These are phyloP conservation scores for Pseudorhombus dupliciocellatus DNA, from an alignment of 2,113 vertebrate genomes.

Conservation along the genomic window DNA sequence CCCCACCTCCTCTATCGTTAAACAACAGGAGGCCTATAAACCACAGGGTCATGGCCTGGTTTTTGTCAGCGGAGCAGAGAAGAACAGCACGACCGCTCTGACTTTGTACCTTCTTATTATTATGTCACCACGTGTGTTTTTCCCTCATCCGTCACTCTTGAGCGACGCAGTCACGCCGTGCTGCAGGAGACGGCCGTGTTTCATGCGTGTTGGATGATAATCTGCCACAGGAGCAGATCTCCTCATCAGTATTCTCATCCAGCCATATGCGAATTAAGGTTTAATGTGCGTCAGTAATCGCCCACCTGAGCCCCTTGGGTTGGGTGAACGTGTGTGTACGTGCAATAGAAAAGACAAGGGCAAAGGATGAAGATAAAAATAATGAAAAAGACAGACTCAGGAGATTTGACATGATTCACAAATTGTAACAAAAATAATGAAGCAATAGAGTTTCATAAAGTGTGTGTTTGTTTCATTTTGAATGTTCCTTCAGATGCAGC, in stretches of 20 bases:
- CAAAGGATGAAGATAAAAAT: slow-evolving; percentile 5
- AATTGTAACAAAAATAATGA: neutral
- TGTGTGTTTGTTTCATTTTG: neutral
- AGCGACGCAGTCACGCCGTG: slow-evolving; percentile 15
- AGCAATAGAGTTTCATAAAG: slow-evolving; percentile 11
- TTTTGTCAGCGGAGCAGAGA: slow-evolving; percentile 37
- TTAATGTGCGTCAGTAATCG: slow-evolving; percentile 70
- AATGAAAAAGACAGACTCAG: slow-evolving; percentile 6
- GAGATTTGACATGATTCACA: neutral
- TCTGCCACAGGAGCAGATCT: slow-evolving; percentile 59
- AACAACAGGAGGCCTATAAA: slow-evolving; percentile 58
- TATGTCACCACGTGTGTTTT: slow-evolving; percentile 14
- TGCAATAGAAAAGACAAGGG: neutral
- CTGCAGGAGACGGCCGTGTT: neutral
- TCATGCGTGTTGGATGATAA: slow-evolving; percentile 33
- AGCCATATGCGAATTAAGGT: slow-evolving; percentile 64
- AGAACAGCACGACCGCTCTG: slow-evolving; percentile 25
- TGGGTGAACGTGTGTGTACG: slow-evolving; percentile 21
- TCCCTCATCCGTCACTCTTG: slow-evolving; percentile 3
- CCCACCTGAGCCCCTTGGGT: slow-evolving; percentile 69
- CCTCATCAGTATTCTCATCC: slow-evolving; percentile 76
- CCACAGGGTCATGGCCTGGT: slow-evolving; percentile 50
- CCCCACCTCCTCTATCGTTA: slow-evolving; percentile 17
- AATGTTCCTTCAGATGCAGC: no score
- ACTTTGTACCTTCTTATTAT: slow-evolving; percentile 19